A percentile compares a stretch with the other conserved stretches of the same genome.
Conservation (phyloP, 2,797 vertebrate species). For the Eulemur mongoz region DNA sequence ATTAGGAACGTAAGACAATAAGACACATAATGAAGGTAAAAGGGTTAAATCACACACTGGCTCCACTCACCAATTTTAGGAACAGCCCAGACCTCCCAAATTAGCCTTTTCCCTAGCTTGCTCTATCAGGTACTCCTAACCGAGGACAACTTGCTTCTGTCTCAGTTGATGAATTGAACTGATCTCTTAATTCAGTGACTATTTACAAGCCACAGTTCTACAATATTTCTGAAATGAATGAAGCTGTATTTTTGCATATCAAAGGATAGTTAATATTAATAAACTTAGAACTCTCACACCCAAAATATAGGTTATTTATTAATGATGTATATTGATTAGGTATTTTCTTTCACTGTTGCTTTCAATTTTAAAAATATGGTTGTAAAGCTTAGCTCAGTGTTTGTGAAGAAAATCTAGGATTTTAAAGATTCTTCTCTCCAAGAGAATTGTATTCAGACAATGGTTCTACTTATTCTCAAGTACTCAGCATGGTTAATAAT, state of each 20-base stretch:
- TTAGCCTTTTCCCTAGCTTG: too few relatives aligned
- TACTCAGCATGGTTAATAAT: background rate
- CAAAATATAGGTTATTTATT: background rate
- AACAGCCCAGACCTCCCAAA: background rate
- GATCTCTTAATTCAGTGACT: background rate
- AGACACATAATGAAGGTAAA: background rate
- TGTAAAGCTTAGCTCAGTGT: background rate
- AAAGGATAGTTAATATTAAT: background rate
- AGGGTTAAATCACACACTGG: background rate
- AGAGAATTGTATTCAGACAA: background rate
- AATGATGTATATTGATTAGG: background rate
- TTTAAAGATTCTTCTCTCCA: background rate
- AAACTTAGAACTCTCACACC: background rate
- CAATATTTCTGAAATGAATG: background rate
- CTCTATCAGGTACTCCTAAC: background rate
- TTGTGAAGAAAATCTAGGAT: background rate
- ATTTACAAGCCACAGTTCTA: background rate
- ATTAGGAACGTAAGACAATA: background rate
- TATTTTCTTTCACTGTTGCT: background rate
- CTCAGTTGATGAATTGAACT: background rate
- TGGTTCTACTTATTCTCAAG: background rate
- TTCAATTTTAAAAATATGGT: background rate
- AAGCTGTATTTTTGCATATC: background rate
- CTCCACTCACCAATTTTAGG: rapidly evolving
- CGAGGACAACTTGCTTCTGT: background rate